A percentile compares a stretch with the other conserved stretches of the same genome.
These are phyloP conservation scores for Ifrita kowaldi DNA, from an alignment of 2,113 vertebrate species.

Conservation along the genomic window DNA sequence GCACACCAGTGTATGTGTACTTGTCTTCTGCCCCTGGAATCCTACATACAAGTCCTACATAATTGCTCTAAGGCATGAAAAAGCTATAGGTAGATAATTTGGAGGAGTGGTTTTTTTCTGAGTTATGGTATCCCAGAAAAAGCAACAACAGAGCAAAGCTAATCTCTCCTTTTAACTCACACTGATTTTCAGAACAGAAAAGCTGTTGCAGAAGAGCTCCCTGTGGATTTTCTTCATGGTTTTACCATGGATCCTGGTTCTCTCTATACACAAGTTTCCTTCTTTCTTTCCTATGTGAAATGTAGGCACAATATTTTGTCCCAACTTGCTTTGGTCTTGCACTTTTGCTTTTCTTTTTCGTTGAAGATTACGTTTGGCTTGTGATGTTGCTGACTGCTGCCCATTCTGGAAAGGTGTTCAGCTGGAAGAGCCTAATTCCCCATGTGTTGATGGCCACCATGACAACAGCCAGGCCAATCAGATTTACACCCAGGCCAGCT, in stretches of 20 bases:
- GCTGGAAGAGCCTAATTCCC: slow-evolving; percentile 90
- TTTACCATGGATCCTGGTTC: neutral
- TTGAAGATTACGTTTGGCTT: slow-evolving; percentile 37
- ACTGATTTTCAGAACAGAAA: neutral
- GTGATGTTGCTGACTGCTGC: slow-evolving; percentile 81
- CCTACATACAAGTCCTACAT: neutral
- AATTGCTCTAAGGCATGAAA: neutral
- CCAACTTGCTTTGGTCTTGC: neutral
- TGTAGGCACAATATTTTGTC: neutral
- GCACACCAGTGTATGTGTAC: neutral
- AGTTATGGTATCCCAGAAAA: neutral
- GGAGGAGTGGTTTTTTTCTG: neutral
- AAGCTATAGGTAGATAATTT: neutral
- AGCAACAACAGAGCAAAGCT: neutral
- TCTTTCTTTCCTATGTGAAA: neutral
- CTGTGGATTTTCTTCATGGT: neutral
- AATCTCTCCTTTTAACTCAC: neutral
- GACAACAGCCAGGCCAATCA: slow-evolving; percentile 92
- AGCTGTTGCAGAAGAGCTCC: neutral
- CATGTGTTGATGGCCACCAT: slow-evolving; percentile 94
- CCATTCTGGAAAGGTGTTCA: slow-evolving; percentile 89
- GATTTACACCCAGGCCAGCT: slow-evolving; percentile 93
- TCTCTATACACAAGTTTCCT: neutral
- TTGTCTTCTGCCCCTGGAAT: neutral
- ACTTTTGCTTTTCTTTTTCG: neutral